Evolutionary conservation across 2,113 vertebrate species (phyloP).

Genomic region (Microcebus murinus): DNA sequence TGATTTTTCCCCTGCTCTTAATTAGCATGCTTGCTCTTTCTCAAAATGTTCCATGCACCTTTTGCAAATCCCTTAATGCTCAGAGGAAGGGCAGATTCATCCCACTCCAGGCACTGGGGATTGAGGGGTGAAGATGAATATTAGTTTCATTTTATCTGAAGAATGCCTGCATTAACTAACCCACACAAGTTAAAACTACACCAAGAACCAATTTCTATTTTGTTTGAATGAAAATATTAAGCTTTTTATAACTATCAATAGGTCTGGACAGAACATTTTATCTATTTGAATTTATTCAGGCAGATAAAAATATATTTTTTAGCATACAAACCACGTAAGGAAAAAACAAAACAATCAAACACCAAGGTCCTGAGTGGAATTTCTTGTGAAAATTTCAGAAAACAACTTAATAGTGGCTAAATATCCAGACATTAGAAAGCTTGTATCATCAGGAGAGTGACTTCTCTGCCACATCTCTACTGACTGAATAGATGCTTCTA

Average conservation of each 20-base stretch:
- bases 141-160: neutral
- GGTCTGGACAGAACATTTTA: neutral
- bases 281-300: neutral
- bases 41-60: neutral
- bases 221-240: constrained; percentile 17
- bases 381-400: neutral
- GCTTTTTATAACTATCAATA: constrained; percentile 21
- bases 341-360: neutral
- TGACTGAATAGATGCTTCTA: neutral
- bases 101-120: neutral
- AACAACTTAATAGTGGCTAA: neutral
- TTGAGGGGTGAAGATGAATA: neutral
- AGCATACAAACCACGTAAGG: neutral
- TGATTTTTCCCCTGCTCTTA: neutral
- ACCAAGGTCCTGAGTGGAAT: neutral
- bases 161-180: neutral
- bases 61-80: neutral
- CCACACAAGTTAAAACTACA: neutral
- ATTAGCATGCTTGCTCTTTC: neutral
- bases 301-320: neutral
- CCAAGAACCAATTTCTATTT: constrained; percentile 3
- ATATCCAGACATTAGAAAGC: neutral
- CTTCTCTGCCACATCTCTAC: neutral
- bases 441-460: neutral
- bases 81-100: neutral